phyloP scores from a whole-genome alignment of 2,797 vertebrate species.

The Ctenopoma multispine region DNA sequence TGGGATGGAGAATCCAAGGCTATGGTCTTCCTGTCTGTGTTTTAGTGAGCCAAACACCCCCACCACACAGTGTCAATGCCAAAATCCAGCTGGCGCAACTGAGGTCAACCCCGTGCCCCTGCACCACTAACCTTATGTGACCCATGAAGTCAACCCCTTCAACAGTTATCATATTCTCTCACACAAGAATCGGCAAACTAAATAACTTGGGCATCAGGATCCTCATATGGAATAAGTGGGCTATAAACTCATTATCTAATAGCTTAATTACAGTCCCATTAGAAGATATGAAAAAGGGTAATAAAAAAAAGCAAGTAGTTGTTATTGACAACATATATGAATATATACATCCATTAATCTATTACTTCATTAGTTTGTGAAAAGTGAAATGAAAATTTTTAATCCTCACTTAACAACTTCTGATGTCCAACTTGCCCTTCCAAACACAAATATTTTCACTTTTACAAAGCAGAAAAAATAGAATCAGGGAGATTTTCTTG shows the following conservation, averaged over 20 bases:
- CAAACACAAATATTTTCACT: no score
- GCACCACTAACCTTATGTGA: slow-evolving; percentile 76
- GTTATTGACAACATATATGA: neutral
- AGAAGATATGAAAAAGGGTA: neutral
- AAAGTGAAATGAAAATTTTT: neutral
- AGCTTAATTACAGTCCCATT: slow-evolving; percentile 32
- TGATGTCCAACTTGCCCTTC: neutral
- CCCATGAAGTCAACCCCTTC: slow-evolving; percentile 77
- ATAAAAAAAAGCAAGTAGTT: slow-evolving; percentile 20
- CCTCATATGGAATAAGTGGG: slow-evolving; percentile 22
- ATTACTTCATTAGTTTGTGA: neutral
- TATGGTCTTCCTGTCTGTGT: slow-evolving; percentile 40
- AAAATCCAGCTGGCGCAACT: slow-evolving; percentile 63
- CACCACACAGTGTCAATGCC: slow-evolving; percentile 40
- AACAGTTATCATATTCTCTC: slow-evolving; percentile 67
- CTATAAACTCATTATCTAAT: slow-evolving; percentile 51
- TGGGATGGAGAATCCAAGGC: slow-evolving; percentile 38
- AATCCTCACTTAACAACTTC: neutral
- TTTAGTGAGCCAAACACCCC: slow-evolving; percentile 37
- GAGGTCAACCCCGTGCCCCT: slow-evolving; percentile 73
- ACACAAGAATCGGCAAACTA: slow-evolving; percentile 58
- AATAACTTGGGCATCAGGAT: slow-evolving; percentile 39
- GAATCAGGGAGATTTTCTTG: neutral
- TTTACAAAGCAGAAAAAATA: neutral
- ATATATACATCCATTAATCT: neutral